A percentile compares a stretch with the other conserved stretches of the same genome.
Evolutionary conservation across 2,797 vertebrate species (phyloP).

Genomic region (Tenualosa ilisha): DNA sequence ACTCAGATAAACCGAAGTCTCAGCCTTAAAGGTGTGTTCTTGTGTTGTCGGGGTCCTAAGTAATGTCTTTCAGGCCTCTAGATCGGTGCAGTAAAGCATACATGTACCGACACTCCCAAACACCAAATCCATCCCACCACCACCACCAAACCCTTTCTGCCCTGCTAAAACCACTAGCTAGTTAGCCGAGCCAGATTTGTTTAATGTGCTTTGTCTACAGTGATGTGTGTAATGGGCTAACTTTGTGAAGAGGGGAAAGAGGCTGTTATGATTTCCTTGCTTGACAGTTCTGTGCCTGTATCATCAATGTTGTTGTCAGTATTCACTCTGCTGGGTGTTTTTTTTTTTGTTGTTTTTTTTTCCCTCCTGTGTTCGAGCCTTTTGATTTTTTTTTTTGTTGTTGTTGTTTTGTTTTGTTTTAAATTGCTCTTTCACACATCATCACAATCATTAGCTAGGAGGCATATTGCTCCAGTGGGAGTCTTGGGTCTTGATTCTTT

Average conservation of each 20-base stretch:
- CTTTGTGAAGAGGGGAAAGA: constrained; percentile 2
- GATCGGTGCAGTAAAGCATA: constrained; percentile 53
- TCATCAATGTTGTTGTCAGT: neutral
- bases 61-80: constrained; percentile 59
- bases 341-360: neutral
- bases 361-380: neutral
- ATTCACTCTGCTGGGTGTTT: neutral
- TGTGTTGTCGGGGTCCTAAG: constrained; percentile 46
- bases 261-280: neutral
- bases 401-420: constrained; percentile 27
- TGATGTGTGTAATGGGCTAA: constrained; percentile 8
- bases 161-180: constrained; percentile 70
- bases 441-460: constrained; percentile 40
- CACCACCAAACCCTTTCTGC: constrained; percentile 4
- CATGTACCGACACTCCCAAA: constrained; percentile 55
- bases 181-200: constrained; percentile 48
- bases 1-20: constrained; percentile 62
- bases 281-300: neutral
- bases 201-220: constrained; percentile 34
- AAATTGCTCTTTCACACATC: constrained; percentile 25
- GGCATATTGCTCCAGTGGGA: constrained; percentile 62
- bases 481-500: constrained; percentile 48
- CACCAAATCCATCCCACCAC: constrained; percentile 38
- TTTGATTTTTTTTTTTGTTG: constrained; percentile 30
- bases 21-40: constrained; percentile 71